Conservation (phyloP, 2,113 vertebrate genomes). For the Anser cygnoides region DNA sequence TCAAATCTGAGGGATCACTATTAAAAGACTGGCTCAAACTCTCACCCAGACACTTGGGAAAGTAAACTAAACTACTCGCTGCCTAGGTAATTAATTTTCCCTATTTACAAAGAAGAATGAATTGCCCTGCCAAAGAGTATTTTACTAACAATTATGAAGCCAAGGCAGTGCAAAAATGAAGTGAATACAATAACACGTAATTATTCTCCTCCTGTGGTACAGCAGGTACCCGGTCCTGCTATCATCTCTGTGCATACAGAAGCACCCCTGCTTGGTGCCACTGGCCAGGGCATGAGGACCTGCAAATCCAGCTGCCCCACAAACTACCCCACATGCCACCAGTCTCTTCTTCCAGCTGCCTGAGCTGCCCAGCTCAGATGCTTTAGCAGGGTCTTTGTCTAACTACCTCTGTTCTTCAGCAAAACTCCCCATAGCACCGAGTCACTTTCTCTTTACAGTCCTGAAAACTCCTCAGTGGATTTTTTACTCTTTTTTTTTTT, state of each 20-base stretch:
- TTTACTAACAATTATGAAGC: not conserved
- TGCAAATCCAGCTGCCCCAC: not conserved
- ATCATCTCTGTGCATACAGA: fast-evolving
- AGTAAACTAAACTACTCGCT: not conserved
- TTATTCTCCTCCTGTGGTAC: not conserved
- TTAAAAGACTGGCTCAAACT: not conserved
- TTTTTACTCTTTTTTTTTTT: too few relatives aligned
- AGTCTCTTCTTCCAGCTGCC: not conserved
- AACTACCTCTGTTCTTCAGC: not conserved
- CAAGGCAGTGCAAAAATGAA: not conserved
- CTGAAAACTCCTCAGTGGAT: not conserved
- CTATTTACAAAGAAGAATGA: not conserved
- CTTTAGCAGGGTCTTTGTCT: not conserved
- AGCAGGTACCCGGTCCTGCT: not conserved
- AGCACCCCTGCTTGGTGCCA: fast-evolving
- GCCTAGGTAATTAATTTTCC: not conserved
- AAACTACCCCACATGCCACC: fast-evolving
- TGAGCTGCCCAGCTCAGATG: fast-evolving
- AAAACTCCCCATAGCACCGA: not conserved
- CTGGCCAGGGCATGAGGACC: fast-evolving
- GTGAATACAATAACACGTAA: not conserved
- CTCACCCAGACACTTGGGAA: not conserved
- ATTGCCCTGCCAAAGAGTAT: not conserved
- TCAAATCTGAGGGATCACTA: not conserved
- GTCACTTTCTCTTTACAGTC: not conserved